phyloP scores from a whole-genome alignment of 2,888 invertebrate species.

The Macaria notata region DNA sequence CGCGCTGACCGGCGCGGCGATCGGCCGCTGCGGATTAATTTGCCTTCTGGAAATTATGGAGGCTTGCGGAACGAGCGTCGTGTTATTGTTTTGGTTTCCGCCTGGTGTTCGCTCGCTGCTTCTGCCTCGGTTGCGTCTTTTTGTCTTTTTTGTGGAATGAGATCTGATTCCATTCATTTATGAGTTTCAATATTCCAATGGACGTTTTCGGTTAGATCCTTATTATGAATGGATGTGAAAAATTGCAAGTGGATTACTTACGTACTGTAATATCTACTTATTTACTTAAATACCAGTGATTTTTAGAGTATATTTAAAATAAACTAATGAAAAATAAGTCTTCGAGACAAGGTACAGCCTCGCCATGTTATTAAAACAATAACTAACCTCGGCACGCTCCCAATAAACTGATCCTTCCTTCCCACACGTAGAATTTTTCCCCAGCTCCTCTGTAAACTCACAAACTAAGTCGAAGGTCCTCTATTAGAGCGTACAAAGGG shows the following conservation, averaged over 20 bases:
- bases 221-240: no score
- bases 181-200: neutral
- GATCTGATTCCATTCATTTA: conserved; percentile 2
- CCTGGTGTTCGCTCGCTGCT: conserved; percentile 32
- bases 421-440: conserved; percentile 6
- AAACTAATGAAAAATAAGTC: no score
- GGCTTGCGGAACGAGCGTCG: conserved; percentile 62
- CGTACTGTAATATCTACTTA: no score
- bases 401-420: no score
- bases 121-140: conserved; percentile 38
- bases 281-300: no score
- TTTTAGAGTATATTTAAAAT: no score
- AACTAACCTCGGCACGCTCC: no score
- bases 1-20: conserved; percentile 80
- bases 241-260: no score
- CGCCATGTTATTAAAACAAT: no score
- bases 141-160: conserved; percentile 4
- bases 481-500: conserved; percentile 33
- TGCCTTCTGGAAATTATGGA: conserved; percentile 78
- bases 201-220: no score
- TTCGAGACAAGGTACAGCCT: no score
- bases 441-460: conserved; percentile 27
- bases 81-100: conserved; percentile 69
- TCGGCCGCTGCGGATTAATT: conserved; percentile 80
- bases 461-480: conserved; percentile 19